Base-by-base conservation (phyloP, 2,797 vertebrate species). In the Champsocephalus esox region DNA sequence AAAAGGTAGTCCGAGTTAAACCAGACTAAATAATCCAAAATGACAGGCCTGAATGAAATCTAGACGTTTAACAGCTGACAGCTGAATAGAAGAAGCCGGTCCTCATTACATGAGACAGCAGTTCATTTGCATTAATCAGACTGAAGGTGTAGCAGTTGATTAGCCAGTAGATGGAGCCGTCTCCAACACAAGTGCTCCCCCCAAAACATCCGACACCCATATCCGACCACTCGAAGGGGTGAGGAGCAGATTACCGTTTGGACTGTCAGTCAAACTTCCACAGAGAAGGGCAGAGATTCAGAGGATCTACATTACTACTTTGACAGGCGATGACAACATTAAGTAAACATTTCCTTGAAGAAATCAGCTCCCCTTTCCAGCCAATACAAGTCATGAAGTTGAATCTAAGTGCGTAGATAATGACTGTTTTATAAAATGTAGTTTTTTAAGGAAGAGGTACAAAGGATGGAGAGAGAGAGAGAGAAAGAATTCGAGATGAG, bases 91-190 rank as follows among this genome's bases (percentile, higher is more conserved):
- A 54, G 59, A 66, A 48, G 21, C 51, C 56, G 5, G n/a, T 76
- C 49, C 48, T 21, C 41, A 48, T 81, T 83, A 68, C 71, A 71
- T 32, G 63, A 77, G 57, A 51, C 46, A 66, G 68, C 70, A 66
- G 76, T 51, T 86, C 0, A 87, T 92, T 80, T 81, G 70, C 81
- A 90, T 91, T 80, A 67, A 89, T 87, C 87, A 84, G 43, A 41
- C 32, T 62, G 66, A 80, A 83, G 81, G 89, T 82, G 87, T 48
- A 80, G 88, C 32, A 9, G 88, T 59, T 90, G 82, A 94, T 92
- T 90, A 94, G 70, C 94, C 94, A 94, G 94, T 89, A 96, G 95
- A 92, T 95, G 94, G 94, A 91, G 94, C 92, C 79, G 85, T 93
- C 73, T 85, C 63, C 92, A 92, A 84, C 84, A 81, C 21, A n/a